These are phyloP conservation scores for Aphis craccivora DNA, from an alignment of 1,140 invertebrate species.

Conservation along the genomic window DNA sequence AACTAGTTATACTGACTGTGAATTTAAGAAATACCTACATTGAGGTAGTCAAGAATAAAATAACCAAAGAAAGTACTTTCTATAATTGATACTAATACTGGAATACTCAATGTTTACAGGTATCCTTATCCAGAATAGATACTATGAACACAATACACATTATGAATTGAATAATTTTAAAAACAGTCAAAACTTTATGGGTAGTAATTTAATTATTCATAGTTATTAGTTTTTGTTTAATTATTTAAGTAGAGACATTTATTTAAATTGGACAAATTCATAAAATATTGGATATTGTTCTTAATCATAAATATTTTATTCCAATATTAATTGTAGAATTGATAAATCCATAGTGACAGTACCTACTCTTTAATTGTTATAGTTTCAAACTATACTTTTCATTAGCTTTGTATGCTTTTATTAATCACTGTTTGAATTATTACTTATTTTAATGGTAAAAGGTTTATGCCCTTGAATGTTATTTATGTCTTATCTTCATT, in stretches of 20 bases:
- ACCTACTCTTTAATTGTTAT: neutral
- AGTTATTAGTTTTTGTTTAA: neutral
- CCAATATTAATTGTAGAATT: neutral
- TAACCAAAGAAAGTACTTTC: neutral
- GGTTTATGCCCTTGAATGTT: neutral
- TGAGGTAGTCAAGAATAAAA: neutral
- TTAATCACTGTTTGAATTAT: neutral
- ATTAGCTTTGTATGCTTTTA: neutral
- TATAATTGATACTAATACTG: neutral
- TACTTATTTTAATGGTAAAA: neutral
- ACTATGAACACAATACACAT: neutral
- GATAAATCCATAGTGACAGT: neutral
- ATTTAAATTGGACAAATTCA: neutral
- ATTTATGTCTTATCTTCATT: slow-evolving; percentile 27
- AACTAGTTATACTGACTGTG: neutral
- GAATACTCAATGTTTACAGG: neutral
- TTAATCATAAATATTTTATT: neutral
- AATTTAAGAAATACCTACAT: neutral
- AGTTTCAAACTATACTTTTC: neutral
- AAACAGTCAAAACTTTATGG: neutral
- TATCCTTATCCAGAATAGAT: neutral
- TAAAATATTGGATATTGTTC: neutral
- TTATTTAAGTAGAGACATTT: neutral
- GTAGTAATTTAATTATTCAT: neutral
- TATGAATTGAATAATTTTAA: neutral